These are phyloP conservation scores for Grantiella picta DNA, from an alignment of 2,113 vertebrate species.

Conservation along the genomic window DNA sequence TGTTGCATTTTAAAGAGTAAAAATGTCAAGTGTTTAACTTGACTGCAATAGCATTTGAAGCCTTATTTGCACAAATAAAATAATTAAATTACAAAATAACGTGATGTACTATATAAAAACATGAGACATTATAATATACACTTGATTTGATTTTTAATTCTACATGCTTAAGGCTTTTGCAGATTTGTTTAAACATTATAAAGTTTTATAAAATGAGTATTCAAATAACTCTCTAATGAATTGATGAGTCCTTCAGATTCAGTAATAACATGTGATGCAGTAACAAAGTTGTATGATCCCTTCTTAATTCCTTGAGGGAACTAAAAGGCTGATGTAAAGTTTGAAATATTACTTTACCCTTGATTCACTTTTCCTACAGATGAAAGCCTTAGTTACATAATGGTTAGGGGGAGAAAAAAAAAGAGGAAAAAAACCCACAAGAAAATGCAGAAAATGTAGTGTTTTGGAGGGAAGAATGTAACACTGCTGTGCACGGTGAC, in stretches of 20 bases:
- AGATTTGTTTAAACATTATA: not conserved
- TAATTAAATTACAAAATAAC: slow-evolving; percentile 51
- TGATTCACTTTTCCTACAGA: not conserved
- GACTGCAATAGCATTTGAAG: slow-evolving; percentile 40
- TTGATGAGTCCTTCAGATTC: slow-evolving; percentile 1
- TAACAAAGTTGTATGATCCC: slow-evolving; percentile 5
- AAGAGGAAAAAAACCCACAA: rapidly evolving
- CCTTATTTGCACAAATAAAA: slow-evolving; percentile 59
- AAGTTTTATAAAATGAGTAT: not conserved
- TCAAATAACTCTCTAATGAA: not conserved
- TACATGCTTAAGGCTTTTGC: not conserved
- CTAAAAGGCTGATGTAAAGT: not conserved
- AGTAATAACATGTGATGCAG: not conserved
- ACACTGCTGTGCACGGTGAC: not conserved
- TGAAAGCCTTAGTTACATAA: not conserved
- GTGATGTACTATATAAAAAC: not conserved
- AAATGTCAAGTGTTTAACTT: slow-evolving; percentile 79
- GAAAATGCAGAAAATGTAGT: not conserved
- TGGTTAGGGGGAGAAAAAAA: not conserved
- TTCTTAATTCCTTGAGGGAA: slow-evolving; percentile 19
- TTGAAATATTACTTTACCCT: not conserved
- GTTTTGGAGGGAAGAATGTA: not conserved
- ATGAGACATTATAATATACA: not conserved
- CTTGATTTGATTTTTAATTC: slow-evolving; percentile 5
- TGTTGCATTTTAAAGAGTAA: slow-evolving; percentile 71